Evolutionary conservation across 2,113 vertebrate species (phyloP), one percentile per base, ranked within the genome.

Genomic region (Apteryx owenii): DNA sequence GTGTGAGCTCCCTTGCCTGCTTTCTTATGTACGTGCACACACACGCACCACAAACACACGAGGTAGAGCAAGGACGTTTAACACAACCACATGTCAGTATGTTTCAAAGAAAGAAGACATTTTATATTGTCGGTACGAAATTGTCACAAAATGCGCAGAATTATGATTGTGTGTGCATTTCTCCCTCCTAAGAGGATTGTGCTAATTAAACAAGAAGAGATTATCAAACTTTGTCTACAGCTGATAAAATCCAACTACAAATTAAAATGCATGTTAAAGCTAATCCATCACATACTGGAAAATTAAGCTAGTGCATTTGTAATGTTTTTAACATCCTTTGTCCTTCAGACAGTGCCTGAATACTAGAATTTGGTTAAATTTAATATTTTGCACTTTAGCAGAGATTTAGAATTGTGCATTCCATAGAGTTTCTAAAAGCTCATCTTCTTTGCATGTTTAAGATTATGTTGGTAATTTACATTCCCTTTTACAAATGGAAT

Each of bases 151-250:
- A 96, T 10, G 18, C 69, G 94, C 46, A 81, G 76, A 98, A 97
- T 97, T 93, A 95, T 87, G 78, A 90, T 95, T 94, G 94, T 95
- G 90, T 92, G 58, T 92, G 94, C 82, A 65, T 96, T 97, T 93
- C 70, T 85, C 79, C 73, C 68, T 97, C 97, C 92, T 97, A 97
- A 97, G 97, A 98, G 96, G 97, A 97, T 98, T 98, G 96, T 84
- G 73, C 91, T 97, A 98, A 98, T 98, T 98, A 97, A 98, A 98
- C 93, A 90, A 92, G 97, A 95, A 96, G 94, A 97, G 97, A 98
- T 98, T 98, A 98, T 98, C 97, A 97, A 97, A 98, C 96, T 98
- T 97, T 93, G 94, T 98, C 95, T 96, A 79, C 83, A 95, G 91
- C 95, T 97, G 97, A 98, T 98, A 98, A 98, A 97, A 98, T 96